Evolutionary conservation across 2,888 invertebrate genomes (phyloP).

Genomic region (Clunio marinus): DNA sequence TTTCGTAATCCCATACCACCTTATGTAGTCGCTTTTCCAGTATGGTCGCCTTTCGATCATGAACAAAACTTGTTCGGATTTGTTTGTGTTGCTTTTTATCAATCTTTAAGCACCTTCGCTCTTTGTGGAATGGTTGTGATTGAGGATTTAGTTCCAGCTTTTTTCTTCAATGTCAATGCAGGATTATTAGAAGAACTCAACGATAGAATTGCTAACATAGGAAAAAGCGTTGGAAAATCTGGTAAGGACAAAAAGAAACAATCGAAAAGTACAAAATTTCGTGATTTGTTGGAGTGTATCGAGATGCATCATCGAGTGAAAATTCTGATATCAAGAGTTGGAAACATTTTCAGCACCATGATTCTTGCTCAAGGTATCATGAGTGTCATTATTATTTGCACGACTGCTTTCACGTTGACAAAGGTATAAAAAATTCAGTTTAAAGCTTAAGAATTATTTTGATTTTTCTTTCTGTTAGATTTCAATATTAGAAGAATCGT

Average conservation of each 20-base stretch:
- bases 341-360: neutral
- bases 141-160: neutral
- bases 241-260: no score
- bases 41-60: constrained; percentile 8
- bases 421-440: neutral
- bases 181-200: neutral
- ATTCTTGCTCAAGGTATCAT: neutral
- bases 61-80: neutral
- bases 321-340: neutral
- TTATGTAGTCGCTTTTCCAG: neutral
- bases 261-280: no score
- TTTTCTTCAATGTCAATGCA: constrained; percentile 7
- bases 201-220: neutral
- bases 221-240: neutral
- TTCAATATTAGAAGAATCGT: neutral
- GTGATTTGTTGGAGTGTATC: no score
- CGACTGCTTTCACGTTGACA: neutral
- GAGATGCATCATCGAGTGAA: neutral
- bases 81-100: neutral
- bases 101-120: neutral
- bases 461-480: neutral
- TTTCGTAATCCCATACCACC: neutral
- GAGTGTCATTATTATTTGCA: neutral
- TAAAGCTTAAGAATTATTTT: neutral
- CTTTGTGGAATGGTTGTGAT: neutral